A percentile compares a stretch with the other conserved stretches of the same genome.
Conservation (phyloP, 2,113 vertebrate genomes). For the Psilopsiagon aymara region DNA sequence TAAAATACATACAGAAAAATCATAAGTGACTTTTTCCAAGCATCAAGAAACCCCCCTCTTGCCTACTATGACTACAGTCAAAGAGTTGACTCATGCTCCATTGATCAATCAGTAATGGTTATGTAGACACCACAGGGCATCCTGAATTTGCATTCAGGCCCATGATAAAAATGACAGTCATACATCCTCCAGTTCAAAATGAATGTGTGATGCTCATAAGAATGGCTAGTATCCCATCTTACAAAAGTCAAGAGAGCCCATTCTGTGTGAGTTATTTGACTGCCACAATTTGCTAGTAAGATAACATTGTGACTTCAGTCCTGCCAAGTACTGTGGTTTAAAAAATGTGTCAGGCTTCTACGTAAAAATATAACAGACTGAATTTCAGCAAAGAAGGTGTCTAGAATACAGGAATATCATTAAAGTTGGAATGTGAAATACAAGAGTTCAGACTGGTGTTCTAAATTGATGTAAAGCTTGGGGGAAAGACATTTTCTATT, state of each 20-base stretch:
- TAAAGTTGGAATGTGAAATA: background rate
- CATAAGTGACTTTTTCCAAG: background rate
- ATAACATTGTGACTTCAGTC: background rate
- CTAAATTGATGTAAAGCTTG: background rate
- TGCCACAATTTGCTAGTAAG: background rate
- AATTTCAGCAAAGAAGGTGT: background rate
- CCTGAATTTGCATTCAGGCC: background rate
- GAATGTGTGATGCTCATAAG: background rate
- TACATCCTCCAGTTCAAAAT: background rate
- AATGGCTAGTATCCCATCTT: background rate
- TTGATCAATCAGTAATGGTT: background rate
- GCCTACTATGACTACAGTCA: background rate
- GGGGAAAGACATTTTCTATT: background rate
- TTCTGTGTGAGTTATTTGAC: background rate
- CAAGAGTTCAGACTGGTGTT: background rate
- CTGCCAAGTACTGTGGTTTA: background rate
- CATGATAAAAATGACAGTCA: background rate
- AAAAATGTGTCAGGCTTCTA: background rate
- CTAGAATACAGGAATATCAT: background rate
- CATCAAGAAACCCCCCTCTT: background rate
- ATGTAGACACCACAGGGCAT: background rate
- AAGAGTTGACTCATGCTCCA: background rate
- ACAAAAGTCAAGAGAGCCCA: background rate
- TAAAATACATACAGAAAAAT: background rate
- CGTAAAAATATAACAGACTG: background rate